Evolutionary conservation across 2,888 invertebrate genomes (phyloP).

Genomic region (Nipponacmea schrenckii): DNA sequence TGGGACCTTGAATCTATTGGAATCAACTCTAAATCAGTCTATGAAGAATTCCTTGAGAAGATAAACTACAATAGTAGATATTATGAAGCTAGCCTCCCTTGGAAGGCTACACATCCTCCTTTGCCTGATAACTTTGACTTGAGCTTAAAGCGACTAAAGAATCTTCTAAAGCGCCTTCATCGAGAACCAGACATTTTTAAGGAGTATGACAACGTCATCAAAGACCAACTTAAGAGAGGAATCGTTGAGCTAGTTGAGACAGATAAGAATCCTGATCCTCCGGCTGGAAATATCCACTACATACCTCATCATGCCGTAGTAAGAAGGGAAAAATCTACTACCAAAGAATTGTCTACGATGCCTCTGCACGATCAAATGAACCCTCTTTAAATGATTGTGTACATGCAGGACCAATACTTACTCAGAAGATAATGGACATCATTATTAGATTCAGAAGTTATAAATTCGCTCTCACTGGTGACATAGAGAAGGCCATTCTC

Average conservation of each 20-base stretch:
- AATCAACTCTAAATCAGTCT: background rate
- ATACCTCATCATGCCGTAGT: background rate
- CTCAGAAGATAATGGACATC: constrained; percentile 3
- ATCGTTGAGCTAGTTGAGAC: background rate
- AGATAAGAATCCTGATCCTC: background rate
- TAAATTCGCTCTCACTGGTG: background rate
- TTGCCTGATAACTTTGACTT: background rate
- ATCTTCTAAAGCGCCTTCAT: background rate
- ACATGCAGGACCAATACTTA: background rate
- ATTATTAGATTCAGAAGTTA: background rate
- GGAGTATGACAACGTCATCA: background rate
- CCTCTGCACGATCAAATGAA: background rate
- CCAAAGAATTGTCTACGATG: background rate
- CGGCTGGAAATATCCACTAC: background rate
- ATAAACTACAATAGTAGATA: background rate
- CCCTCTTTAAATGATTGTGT: background rate
- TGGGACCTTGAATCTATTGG: background rate
- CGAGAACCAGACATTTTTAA: background rate
- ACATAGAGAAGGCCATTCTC: constrained; percentile 9
- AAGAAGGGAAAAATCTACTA: background rate
- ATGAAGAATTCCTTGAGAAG: background rate
- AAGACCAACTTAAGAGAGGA: background rate
- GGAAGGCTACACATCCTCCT: background rate
- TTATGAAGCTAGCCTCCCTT: background rate
- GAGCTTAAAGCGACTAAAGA: background rate